Base-by-base conservation (phyloP, 2,797 vertebrate species). In the Neosalanx taihuensis region DNA sequence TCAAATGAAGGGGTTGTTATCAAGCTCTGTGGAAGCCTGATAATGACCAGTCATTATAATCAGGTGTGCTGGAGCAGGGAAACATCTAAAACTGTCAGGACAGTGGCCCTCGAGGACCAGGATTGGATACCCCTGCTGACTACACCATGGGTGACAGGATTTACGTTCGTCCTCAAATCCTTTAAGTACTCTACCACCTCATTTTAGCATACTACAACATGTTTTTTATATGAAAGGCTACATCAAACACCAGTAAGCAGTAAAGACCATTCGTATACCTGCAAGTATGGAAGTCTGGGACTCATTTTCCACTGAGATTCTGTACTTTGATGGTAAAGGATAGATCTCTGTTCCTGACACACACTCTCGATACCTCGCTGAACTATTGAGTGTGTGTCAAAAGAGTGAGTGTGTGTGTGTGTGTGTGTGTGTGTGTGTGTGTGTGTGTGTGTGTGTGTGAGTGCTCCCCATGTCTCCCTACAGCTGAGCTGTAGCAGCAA, bases 221-320 rank as follows among this genome's bases (percentile, higher is more conserved):
- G 76, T 86, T 83, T 73, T 79, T 81, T 65, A 72, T 33, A 69
- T 75, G 59, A 77, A 69, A 70, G 53, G 6, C n/a, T 57, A 66
- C 53, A 71, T 82, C 70, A 83, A 77, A 78, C 68, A 62, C 75
- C 63, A 57, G 67, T 63, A 63, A 69, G 66, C 17, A 58, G 31
- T 81, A 61, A 46, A 59, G 23, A 60, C 46, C 35, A 65, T 62
- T 64, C 71, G 51, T 78, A 69, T 63, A 46, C 74, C 69, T 74
- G 64, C 35, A 70, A 66, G 72, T 30, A 72, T 64, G 76, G 64
- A 23, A 26, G 18, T 64, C 71, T 72, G 41, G 64, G 75, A 79
- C 64, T 70, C 70, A 79, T 81, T 75, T 62, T 71, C 67, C 64
- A 69, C 66, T 76, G 72, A 74, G 69, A 66, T 64, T 71, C 72